Evolutionary conservation across 2,888 invertebrate species (phyloP).

Genomic region (Mongoloraphidia duomilia): DNA sequence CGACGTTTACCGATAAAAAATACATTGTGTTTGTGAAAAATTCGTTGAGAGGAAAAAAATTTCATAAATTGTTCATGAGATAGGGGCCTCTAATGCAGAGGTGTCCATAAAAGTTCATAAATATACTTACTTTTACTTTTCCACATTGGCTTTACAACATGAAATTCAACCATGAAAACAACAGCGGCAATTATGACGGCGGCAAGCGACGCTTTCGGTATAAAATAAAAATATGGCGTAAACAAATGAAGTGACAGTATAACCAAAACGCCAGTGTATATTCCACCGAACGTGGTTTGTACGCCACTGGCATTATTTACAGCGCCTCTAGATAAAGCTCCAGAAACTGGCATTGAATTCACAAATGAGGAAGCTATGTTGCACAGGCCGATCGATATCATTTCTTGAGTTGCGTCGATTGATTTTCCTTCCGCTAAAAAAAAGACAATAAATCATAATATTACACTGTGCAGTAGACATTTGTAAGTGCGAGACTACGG

Average conservation of each 20-base stretch:
- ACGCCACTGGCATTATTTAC: slow-evolving; percentile 60
- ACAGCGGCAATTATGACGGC: slow-evolving; percentile 60
- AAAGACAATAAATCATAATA: neutral
- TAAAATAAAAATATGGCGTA: slow-evolving; percentile 49
- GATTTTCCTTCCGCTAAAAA: slow-evolving; percentile 39
- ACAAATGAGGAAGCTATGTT: slow-evolving; percentile 54
- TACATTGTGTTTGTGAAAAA: no score
- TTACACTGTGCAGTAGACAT: no score
- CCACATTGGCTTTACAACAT: slow-evolving; percentile 49
- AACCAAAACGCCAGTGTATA: slow-evolving; percentile 43
- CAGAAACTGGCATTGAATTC: slow-evolving; percentile 50
- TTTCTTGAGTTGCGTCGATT: slow-evolving; percentile 56
- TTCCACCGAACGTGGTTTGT: slow-evolving; percentile 48
- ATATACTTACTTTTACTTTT: slow-evolving; percentile 41
- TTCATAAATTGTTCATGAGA: no score
- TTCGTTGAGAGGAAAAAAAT: neutral
- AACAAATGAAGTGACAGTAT: slow-evolving; percentile 40
- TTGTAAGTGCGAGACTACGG: no score
- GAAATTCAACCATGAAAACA: slow-evolving; percentile 50
- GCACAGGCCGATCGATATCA: slow-evolving; percentile 48
- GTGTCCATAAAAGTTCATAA: neutral
- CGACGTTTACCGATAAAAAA: no score
- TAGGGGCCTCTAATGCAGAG: no score
- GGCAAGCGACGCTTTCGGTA: slow-evolving; percentile 49
- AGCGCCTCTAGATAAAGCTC: slow-evolving; percentile 46